Percentiles rank a stretch among this genome's conserved stretches.
These are phyloP conservation scores for Oryzias celebensis DNA, from an alignment of 2,113 vertebrate species.

Conservation along the genomic window DNA sequence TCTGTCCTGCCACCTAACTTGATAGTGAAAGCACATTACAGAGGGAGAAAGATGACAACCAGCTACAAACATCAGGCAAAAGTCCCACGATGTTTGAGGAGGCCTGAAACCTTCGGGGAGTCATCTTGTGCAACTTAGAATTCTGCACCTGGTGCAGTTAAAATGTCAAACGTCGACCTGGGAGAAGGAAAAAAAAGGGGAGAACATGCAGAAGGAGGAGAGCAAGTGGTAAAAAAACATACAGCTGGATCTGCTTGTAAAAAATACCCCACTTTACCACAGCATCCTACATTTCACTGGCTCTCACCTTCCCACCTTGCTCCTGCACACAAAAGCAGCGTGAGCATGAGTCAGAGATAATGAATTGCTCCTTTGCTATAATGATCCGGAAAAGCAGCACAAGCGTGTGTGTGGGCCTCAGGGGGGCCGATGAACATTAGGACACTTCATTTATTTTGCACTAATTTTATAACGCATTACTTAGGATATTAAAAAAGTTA, in stretches of 20 bases:
- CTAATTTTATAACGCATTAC: constrained; percentile 9
- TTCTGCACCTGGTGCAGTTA: constrained; percentile 41
- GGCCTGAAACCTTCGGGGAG: constrained; percentile 14
- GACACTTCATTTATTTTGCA: constrained; percentile 47
- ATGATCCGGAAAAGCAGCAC: background rate
- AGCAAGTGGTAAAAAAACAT: constrained; percentile 7
- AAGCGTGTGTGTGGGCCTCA: background rate
- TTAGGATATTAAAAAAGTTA: too few species aligned
- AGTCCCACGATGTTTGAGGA: constrained; percentile 22
- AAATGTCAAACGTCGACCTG: constrained; percentile 49
- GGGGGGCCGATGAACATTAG: constrained; percentile 27
- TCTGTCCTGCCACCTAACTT: constrained; percentile 19
- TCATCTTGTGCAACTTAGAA: constrained; percentile 20
- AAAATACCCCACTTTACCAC: constrained; percentile 22
- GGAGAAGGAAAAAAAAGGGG: constrained; percentile 15
- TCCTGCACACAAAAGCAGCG: constrained; percentile 3
- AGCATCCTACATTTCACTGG: constrained; percentile 2
- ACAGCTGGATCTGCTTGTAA: constrained; percentile 20
- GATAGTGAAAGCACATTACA: constrained; percentile 3
- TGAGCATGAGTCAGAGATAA: background rate
- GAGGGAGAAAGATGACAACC: background rate
- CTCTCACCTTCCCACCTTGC: constrained; percentile 24
- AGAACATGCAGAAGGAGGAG: background rate
- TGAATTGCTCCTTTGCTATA: constrained; percentile 6
- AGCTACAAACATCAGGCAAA: constrained; percentile 15